Conservation (phyloP, 2,797 vertebrate genomes). For the Sebastes baramenuke region DNA sequence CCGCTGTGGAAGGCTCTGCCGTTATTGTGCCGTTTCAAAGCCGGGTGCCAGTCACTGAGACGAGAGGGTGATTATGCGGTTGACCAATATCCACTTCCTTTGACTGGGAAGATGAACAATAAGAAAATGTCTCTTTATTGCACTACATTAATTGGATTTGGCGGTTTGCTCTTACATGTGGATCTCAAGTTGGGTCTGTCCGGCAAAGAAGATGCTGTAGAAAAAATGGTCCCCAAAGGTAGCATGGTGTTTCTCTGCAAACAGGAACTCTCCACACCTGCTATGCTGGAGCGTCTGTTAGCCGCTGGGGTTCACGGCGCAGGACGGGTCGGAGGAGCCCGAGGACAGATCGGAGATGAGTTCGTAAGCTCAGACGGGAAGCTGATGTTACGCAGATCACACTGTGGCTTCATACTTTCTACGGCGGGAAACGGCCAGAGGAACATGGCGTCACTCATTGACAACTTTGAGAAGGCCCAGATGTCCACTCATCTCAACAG, state of each 20-base stretch:
- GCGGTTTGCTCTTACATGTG: slow-evolving; percentile 77
- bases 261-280: slow-evolving; percentile 84
- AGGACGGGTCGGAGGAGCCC: slow-evolving; percentile 81
- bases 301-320: slow-evolving; percentile 80
- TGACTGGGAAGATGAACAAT: slow-evolving; percentile 62
- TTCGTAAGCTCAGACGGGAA: slow-evolving; percentile 85
- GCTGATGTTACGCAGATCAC: slow-evolving; percentile 80
- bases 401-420: slow-evolving; percentile 84
- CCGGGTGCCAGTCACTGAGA: slow-evolving; percentile 71
- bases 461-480: slow-evolving; percentile 81
- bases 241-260: slow-evolving; percentile 84
- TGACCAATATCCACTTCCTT: slow-evolving; percentile 78
- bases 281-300: slow-evolving; percentile 82
- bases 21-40: slow-evolving; percentile 74
- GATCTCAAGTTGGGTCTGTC: slow-evolving; percentile 74
- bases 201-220: slow-evolving; percentile 75
- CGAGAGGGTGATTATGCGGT: slow-evolving; percentile 74
- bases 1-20: slow-evolving; percentile 78
- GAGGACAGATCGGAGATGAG: slow-evolving; percentile 83
- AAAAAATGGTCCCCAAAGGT: slow-evolving; percentile 78
- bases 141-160: slow-evolving; percentile 76
- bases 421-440: slow-evolving; percentile 74
- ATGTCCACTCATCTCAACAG: slow-evolving; percentile 76
- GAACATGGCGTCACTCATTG: slow-evolving; percentile 69
- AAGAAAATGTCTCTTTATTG: slow-evolving; percentile 70